A percentile compares a stretch with the other conserved stretches of the same genome.
Conservation (phyloP, 2,888 invertebrate species). For the Pardosa pseudoannulata region DNA sequence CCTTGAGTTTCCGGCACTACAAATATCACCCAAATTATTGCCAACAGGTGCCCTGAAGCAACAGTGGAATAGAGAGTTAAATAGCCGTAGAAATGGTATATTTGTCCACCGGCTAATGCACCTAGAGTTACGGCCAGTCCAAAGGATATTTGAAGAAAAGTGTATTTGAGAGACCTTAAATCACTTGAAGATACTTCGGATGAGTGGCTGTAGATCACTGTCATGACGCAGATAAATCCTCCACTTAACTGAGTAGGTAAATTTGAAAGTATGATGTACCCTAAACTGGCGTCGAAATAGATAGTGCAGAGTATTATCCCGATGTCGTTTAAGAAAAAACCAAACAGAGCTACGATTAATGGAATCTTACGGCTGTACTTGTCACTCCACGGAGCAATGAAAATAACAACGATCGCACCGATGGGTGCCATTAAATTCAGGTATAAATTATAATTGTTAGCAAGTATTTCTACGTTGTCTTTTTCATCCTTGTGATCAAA, state of each 20-base stretch:
- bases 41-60: constrained; percentile 25
- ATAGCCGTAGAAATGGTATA: constrained; percentile 46
- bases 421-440: constrained; percentile 54
- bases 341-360: constrained; percentile 51
- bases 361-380: constrained; percentile 69
- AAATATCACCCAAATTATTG: constrained; percentile 43
- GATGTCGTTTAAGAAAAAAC: constrained; percentile 43
- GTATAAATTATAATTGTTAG: constrained; percentile 59
- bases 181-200: constrained; percentile 55
- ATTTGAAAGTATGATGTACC: constrained; percentile 44
- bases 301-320: constrained; percentile 47
- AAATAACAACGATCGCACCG: constrained; percentile 47
- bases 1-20: constrained; percentile 54
- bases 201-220: constrained; percentile 55
- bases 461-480: constrained; percentile 42
- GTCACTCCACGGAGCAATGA: constrained; percentile 72
- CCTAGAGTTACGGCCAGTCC: constrained; percentile 83
- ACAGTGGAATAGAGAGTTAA: constrained; percentile 23
- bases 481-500: constrained; percentile 23
- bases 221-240: constrained; percentile 51
- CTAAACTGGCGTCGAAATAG: constrained; percentile 40
- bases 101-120: constrained; percentile 44
- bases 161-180: constrained; percentile 49
- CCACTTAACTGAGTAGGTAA: constrained; percentile 41
- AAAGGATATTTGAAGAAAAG: constrained; percentile 77